Conservation (phyloP, 2,888 invertebrate species). For the Cylindroiulus punctatus region DNA sequence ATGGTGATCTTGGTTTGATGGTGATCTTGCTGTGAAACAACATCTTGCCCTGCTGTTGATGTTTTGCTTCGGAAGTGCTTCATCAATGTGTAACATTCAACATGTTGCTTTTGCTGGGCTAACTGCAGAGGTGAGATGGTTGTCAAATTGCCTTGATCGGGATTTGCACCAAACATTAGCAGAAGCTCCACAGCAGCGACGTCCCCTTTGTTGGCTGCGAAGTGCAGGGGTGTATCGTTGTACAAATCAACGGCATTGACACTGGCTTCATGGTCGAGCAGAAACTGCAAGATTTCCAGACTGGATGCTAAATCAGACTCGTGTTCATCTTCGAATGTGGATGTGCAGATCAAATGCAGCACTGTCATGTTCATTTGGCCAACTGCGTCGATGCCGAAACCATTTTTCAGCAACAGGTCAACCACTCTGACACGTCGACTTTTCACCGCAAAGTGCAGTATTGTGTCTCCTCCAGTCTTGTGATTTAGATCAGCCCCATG, state of each 20-base stretch:
- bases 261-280: neutral
- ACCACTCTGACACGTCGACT: neutral
- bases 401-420: conserved; percentile 21
- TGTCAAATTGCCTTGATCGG: neutral
- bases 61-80: neutral
- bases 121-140: neutral
- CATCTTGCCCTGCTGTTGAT: neutral
- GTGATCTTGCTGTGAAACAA: neutral
- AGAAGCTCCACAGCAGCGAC: neutral
- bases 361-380: neutral
- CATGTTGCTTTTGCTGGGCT: neutral
- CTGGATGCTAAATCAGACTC: too few relatives aligned
- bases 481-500: conserved; percentile 74
- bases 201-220: neutral
- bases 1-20: neutral
- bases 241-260: neutral
- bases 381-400: neutral
- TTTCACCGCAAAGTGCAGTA: conserved; percentile 8
- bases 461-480: conserved; percentile 66
- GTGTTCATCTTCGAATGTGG: too few relatives aligned
- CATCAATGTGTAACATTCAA: neutral
- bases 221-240: neutral
- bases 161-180: neutral
- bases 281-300: neutral
- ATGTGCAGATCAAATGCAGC: neutral